Conservation (phyloP, 2,113 vertebrate genomes). For the Dipodomys merriami region DNA sequence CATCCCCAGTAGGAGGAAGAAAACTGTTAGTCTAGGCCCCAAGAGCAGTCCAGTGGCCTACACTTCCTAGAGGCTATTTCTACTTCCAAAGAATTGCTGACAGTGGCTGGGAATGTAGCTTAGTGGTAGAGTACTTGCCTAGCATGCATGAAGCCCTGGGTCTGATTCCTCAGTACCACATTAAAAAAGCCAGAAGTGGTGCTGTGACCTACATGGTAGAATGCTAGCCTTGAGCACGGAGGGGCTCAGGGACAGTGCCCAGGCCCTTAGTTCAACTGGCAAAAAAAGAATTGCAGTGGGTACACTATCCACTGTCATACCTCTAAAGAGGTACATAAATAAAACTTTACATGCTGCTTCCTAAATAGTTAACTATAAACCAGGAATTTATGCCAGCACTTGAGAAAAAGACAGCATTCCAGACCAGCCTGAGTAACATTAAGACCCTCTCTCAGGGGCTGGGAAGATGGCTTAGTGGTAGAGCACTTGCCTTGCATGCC, state of each 20-base stretch:
- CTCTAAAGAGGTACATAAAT: conserved; percentile 5
- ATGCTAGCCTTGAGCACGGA: too few species aligned
- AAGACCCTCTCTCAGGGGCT: neutral
- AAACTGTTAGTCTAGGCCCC: neutral
- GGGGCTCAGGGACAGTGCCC: too few species aligned
- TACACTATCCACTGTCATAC: neutral
- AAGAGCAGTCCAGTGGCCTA: neutral
- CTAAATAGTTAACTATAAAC: conserved; percentile 88
- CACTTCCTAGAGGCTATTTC: conserved; percentile 1
- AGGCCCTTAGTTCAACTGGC: too few species aligned
- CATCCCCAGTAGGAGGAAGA: neutral
- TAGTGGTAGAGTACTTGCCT: too few species aligned
- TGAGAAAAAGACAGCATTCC: neutral
- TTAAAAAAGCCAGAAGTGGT: too few species aligned
- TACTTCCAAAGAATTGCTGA: conserved; percentile 42
- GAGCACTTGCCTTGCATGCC: too few species aligned
- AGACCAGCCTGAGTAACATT: neutral
- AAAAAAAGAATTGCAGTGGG: neutral
- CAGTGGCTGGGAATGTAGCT: too few species aligned
- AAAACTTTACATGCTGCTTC: conserved; percentile 31
- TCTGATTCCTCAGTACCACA: too few species aligned
- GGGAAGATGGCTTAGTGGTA: too few species aligned
- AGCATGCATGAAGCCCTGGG: too few species aligned
- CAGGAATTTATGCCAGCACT: neutral
- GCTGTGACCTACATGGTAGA: too few species aligned